Evolutionary conservation across 2,113 vertebrate species (phyloP), one percentile per base, ranked within the genome.

Genomic region (Castor canadensis): DNA sequence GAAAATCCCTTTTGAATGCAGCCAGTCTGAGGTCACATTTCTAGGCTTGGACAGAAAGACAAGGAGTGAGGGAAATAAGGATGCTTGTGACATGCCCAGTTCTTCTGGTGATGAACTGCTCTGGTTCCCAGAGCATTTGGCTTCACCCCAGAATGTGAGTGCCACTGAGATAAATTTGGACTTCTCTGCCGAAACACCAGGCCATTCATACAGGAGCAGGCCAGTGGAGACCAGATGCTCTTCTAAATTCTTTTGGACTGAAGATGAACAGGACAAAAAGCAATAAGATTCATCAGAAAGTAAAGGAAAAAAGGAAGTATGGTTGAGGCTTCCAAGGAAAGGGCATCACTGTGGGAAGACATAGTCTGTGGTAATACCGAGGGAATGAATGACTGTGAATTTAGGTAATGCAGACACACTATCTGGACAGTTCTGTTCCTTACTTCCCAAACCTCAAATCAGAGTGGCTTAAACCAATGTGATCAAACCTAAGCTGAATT

Each of bases 21-120:
- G 98, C 84, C 97, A 98, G 84, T 99, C 98, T 75, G 98, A 99
- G 96, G 97, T 98, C 60, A 98, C 96, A 0, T 99, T 98, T 56
- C 64, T 97, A 75, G 95, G 95, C 66, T 67, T 85, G 22, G 76
- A 87, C 28, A 96, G 95, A 67, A 98, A 95, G 26, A n/a, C 13
- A 24, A 19, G 12, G 43, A 16, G 19, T 10, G 19, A 66, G 88
- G 76, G 56, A 56, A 81, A 28, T 6, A 49, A 72, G 72, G 84
- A 83, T 1, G 35, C 35, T 66, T 69, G 69, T 20, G 1, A 30
- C 17, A 4, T 1, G 24, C 87, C 83, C 26, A 12, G 85, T 47
- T 60, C 95, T 38, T 72, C 87, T 24, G 38, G 49, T 2, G 91
- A 88, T 75, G 40, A 71, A 38, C 16, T n/a, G n/a, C n/a, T 16